Evolutionary conservation across 2,113 vertebrate genomes (phyloP), one percentile per base, ranked within the genome.

Genomic region (Hippopotamus amphibius): DNA sequence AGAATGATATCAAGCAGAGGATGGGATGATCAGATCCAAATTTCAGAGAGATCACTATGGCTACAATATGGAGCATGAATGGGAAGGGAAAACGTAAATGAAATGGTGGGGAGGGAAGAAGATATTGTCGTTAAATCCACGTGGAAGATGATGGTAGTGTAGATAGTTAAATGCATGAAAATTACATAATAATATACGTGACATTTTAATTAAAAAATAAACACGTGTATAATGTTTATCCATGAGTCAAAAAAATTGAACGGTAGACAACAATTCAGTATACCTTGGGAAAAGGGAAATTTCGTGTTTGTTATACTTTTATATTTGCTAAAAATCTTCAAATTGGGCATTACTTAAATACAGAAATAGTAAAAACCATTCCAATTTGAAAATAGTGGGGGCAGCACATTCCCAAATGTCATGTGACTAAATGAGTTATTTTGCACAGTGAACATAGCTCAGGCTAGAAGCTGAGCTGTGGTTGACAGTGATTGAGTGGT

Each of bases 11-110:
- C 28, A 65, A 41, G 28, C 14, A 59, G 53, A 90, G 19, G 30
- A 74, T 92, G 53, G 11, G 41, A 22, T n/a, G 24, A 76, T 57
- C 30, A 86, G 17, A 59, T 88, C 28, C 83, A 83, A 89, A 89
- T 93, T 95, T 85, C 66, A 95, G 65, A 68, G 41, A 79, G 69
- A 90, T 71, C 66, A 63, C 7, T 63, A 57, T 95, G 24, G 66
- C 72, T 76, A 7, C 11, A 53, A 26, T 87, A 3, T 30, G 2
- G 22, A 65, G 1, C 33, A 65, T 55, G 2, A 12, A 48, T 17
- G 91, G 6, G 33, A 90, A 43, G 6, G 26, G 30, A 48, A 79
- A 90, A 37, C 14, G 24, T 24, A 46, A 2, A 68, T 86, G 15
- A 88, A 33, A 80, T 37, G 2, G 30, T 65, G 4, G 43, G 48